These are phyloP conservation scores for Uropetala carovei DNA, from an alignment of 2,888 invertebrate species.

Conservation along the genomic window DNA sequence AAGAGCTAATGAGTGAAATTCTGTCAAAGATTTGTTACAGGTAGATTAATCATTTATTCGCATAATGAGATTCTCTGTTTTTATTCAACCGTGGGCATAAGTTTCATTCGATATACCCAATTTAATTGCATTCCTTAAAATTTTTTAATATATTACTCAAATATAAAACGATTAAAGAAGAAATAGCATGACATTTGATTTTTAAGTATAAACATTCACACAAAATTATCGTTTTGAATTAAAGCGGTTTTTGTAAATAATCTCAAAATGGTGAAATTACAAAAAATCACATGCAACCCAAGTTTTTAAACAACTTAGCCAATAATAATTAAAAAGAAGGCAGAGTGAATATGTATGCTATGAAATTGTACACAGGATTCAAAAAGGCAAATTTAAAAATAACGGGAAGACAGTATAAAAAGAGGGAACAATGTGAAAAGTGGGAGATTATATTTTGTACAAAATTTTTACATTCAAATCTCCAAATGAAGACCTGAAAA, in stretches of 20 bases:
- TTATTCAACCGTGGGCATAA: neutral
- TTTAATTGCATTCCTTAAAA: conserved; percentile 35
- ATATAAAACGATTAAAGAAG: neutral
- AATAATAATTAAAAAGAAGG: conserved; percentile 50
- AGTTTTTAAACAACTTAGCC: conserved; percentile 37
- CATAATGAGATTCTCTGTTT: neutral
- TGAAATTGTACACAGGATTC: conserved; percentile 38
- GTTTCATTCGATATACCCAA: conserved; percentile 19
- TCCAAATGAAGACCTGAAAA: conserved; percentile 64
- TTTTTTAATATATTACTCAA: conserved; percentile 38
- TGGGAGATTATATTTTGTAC: conserved; percentile 43
- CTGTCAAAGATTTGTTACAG: neutral
- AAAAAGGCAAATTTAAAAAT: conserved; percentile 42
- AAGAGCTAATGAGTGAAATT: neutral
- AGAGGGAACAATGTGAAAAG: conserved; percentile 31
- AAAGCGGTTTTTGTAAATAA: conserved; percentile 41
- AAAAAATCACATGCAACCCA: conserved; percentile 58
- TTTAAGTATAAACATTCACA: conserved; percentile 21
- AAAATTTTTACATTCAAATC: conserved; percentile 45
- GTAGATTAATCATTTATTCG: neutral
- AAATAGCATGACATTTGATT: neutral
- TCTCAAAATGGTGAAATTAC: neutral
- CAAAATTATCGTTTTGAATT: conserved; percentile 33
- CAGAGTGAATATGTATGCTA: conserved; percentile 29
- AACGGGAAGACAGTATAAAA: conserved; percentile 38